Percentiles rank a stretch among this genome's conserved stretches.
These are phyloP conservation scores for Ennomos quercinarius DNA, from an alignment of 2,888 invertebrate species.

Conservation along the genomic window DNA sequence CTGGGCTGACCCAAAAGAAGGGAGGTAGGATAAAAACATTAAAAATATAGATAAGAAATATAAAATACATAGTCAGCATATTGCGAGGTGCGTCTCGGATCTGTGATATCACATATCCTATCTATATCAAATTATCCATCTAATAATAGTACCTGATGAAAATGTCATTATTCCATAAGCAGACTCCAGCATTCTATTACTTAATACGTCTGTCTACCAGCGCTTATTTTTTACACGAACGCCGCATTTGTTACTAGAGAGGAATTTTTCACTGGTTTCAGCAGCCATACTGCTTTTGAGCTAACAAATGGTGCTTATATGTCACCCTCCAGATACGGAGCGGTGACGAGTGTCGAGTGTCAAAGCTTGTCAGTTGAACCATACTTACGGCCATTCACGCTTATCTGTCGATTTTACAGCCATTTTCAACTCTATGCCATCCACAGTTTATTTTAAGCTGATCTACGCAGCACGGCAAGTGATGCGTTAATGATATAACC, in stretches of 20 bases:
- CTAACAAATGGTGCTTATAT: conserved; percentile 71
- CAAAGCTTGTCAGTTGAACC: conserved; percentile 67
- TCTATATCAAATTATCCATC: too few species aligned
- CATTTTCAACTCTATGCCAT: conserved; percentile 52
- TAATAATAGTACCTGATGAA: too few species aligned
- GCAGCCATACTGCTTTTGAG: conserved; percentile 51
- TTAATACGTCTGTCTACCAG: conserved; percentile 8
- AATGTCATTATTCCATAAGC: background rate
- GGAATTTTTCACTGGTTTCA: conserved; percentile 51
- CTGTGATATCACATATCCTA: too few species aligned
- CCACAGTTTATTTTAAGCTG: conserved; percentile 51
- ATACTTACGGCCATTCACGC: conserved; percentile 49
- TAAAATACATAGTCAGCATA: too few species aligned
- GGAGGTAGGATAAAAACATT: too few species aligned
- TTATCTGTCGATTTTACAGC: conserved; percentile 31
- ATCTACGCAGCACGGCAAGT: conserved; percentile 43
- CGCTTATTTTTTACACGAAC: conserved; percentile 17
- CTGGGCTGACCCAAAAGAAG: too few species aligned
- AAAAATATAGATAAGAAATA: too few species aligned
- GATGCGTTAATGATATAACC: conserved; percentile 48
- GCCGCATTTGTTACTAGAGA: conserved; percentile 19
- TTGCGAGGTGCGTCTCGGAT: too few species aligned
- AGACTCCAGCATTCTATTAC: conserved; percentile 12
- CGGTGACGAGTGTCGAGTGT: conserved; percentile 67
- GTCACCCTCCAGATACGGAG: conserved; percentile 63